Evolutionary conservation across 53 echinoderm and acorn worm species (phyloP), one percentile per base, ranked within the genome.

Genomic region (Apostichopus leukothele): DNA sequence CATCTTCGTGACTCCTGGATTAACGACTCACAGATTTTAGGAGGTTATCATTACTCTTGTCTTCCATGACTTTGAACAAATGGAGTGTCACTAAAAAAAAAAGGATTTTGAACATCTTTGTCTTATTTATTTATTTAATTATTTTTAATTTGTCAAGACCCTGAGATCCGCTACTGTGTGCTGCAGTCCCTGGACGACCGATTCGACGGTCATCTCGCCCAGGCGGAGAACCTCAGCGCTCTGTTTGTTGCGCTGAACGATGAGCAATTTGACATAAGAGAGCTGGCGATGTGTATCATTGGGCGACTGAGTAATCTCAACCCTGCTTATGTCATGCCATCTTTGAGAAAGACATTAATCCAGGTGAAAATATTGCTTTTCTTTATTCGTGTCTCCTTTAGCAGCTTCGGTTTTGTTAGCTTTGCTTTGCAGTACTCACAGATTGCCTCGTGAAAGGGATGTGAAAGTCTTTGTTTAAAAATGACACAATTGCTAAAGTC

Each of bases 281-380:
- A 97, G 83, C 86, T 97, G 84, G 98, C 98, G 66, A 97, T 97
- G 98, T 97, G 98, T 66, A 97, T 93, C 92, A 95, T 97, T 18
- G 98, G 98, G 14, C 84, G 98, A 61, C 91, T 97, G 51, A 97
- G 98, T 76, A 97, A 95, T 76, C 86, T 97, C 8, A 97, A 97
- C 84, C 98, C 98, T 14, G 98, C 98, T 14, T 97, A 94, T 76
- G 98, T 97, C 86, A 97, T 97, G 98, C 98, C 98, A 1, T 95
- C 98, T 11, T 89, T 97, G 19, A 76, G 98, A 4, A 97, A 97
- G 88, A 97, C 98, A 5, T 89, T 97, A 26, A 97, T 97, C 39
- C 98, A 97, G 98, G 98, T 97, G 73, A 68, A 86, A 9, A 5
- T 25, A 57, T 10, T 57, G 57, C 57, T 57, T 57, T 57, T 57